Base-by-base conservation (phyloP, 2,113 vertebrate species). In the Brachionichthys hirsutus region DNA sequence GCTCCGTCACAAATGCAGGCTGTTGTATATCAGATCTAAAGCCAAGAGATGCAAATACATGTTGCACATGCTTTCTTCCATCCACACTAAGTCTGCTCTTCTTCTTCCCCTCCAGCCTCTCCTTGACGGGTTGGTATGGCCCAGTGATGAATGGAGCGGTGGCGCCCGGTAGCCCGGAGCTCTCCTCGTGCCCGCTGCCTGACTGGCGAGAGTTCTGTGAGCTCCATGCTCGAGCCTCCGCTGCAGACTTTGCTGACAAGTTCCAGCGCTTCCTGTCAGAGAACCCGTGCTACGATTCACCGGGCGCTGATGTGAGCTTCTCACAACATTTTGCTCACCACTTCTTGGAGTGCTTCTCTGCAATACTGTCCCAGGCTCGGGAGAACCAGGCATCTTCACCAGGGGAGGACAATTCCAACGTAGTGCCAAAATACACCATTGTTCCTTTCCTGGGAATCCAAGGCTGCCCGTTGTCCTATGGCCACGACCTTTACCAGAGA, bases 181-280 rank as follows among this genome's bases (percentile, higher is more conserved):
- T 94, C 78, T 92, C 94, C 78, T 91, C 89, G 20, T 95, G 92
- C 87, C 93, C 93, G 1, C 92, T 92, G 88, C 95, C 95, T 0
- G 95, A 98, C 92, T 98, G 96, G 96, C 92, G 93, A 90, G 94
- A 97, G 88, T 99, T 99, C 90, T 98, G 97, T 3, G 95, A 98
- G 91, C 92, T 97, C 55, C 97, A 98, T 0, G 96, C 96, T 8
- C 94, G 93, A 70, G 93, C 94, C 0, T 94, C 95, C 0, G 96
- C 97, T 0, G 89, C 92, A 1, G 95, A 98, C 85, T 99, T 98
- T 0, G 96, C 95, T 10, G 89, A 94, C 88, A 96, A 97, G 80
- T 98, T 99, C 90, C 95, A 94, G 67, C 93, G 93, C 61, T 99
- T 99, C 82, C 80, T 98, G 71, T 91, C 87, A 1, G 96, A 98